phyloP scores from a whole-genome alignment of 2,888 invertebrate species.

The Pachycephus smyrnensis region DNA sequence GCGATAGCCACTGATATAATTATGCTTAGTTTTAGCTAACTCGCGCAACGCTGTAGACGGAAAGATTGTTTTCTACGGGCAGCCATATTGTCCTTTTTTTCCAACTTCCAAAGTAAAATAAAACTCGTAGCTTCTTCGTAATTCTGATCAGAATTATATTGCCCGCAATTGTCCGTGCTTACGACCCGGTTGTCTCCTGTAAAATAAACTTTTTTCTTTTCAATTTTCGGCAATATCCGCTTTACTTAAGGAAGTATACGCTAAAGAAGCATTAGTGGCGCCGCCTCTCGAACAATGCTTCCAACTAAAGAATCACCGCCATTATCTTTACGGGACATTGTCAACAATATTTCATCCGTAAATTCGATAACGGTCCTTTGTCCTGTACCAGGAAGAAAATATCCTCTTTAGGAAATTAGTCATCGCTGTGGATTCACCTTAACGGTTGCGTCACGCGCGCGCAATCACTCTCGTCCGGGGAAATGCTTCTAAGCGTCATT shows the following conservation, averaged over 20 bases:
- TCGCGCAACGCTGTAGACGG: neutral
- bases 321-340: neutral
- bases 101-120: neutral
- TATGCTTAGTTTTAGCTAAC: neutral
- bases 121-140: neutral
- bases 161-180: neutral
- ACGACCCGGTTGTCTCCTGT: neutral
- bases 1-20: neutral
- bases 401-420: neutral
- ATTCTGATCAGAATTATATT: neutral
- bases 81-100: neutral
- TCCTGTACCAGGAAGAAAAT: neutral
- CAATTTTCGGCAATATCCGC: neutral
- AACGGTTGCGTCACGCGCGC: neutral
- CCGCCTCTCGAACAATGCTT: neutral
- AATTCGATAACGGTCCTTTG: neutral
- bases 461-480: neutral
- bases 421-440: neutral
- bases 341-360: neutral
- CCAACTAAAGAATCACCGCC: neutral
- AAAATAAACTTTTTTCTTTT: neutral
- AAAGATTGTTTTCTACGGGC: neutral
- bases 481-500: neutral
- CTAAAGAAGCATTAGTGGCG: neutral
- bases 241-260: neutral